Conservation (phyloP, 2,113 vertebrate species). For the Ginglymostoma cirratum region DNA sequence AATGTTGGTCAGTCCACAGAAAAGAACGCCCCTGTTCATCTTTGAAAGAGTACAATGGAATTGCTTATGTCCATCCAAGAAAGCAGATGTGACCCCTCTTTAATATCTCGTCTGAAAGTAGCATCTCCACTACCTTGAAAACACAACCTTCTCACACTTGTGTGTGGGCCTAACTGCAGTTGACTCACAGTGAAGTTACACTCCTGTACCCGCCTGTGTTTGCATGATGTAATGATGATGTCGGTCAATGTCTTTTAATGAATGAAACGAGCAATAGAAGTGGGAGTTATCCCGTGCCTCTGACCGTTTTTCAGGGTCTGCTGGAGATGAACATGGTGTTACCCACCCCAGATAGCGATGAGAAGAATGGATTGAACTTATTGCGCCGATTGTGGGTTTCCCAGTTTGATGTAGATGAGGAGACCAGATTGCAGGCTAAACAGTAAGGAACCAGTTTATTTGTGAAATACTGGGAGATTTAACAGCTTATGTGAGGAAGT, state of each 20-base stretch:
- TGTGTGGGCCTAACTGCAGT: not conserved
- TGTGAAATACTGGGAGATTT: not conserved
- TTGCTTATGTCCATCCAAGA: not conserved
- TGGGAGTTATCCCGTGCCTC: not conserved
- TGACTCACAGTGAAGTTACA: not conserved
- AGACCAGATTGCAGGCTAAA: slow-evolving; percentile 71
- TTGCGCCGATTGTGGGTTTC: slow-evolving; percentile 86
- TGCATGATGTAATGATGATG: not conserved
- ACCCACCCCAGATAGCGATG: slow-evolving; percentile 74
- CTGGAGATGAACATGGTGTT: slow-evolving; percentile 87
- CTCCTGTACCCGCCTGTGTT: not conserved
- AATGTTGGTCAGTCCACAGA: not conserved
- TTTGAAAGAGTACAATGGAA: not conserved
- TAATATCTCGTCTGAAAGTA: not conserved
- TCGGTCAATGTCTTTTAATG: not conserved
- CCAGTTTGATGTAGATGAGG: slow-evolving; percentile 82
- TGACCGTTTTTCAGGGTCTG: slow-evolving; percentile 65
- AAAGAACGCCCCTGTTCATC: not conserved
- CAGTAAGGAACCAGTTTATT: slow-evolving; percentile 55
- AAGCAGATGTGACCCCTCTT: not conserved
- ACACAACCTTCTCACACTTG: not conserved
- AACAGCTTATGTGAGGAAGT: not conserved
- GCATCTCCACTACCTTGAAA: not conserved
- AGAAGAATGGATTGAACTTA: slow-evolving; percentile 74
- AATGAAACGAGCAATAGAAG: not conserved